Conservation (phyloP, 2,797 vertebrate genomes). For the Myotis daubentonii region DNA sequence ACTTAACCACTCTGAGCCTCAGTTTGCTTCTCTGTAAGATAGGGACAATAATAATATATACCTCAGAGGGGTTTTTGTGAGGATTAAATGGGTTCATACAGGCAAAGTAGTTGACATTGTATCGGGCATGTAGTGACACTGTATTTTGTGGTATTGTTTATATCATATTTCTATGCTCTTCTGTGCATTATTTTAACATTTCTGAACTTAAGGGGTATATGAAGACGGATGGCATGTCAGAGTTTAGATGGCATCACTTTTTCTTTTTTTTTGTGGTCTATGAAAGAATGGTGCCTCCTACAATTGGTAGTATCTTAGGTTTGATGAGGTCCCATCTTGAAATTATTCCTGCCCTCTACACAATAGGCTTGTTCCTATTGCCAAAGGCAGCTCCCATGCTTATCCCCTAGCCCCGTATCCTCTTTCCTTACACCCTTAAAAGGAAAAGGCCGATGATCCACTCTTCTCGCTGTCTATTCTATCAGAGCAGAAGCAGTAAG, state of each 20-base stretch:
- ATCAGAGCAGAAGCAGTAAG: background rate
- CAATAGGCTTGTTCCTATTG: background rate
- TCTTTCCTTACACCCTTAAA: conserved; percentile 54
- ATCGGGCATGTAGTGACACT: background rate
- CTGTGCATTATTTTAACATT: conserved; percentile 26
- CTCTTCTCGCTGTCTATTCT: background rate
- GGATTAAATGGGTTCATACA: background rate
- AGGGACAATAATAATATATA: background rate
- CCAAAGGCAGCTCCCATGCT: background rate
- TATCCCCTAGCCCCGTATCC: background rate
- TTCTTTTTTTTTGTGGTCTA: background rate
- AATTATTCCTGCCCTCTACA: background rate
- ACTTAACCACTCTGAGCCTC: conserved; percentile 22
- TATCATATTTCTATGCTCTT: background rate
- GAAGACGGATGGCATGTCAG: background rate
- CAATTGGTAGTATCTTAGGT: background rate
- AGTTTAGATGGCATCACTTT: background rate
- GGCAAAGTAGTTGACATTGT: background rate
- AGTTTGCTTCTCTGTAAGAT: conserved; percentile 25
- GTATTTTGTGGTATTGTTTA: background rate
- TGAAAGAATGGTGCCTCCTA: conserved; percentile 11
- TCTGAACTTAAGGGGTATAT: conserved; percentile 11
- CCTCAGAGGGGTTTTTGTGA: conserved; percentile 1
- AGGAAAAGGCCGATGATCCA: background rate
- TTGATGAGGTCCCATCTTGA: background rate